phyloP scores from a whole-genome alignment of 2,888 invertebrate genomes.

The Diarsia rubi region DNA sequence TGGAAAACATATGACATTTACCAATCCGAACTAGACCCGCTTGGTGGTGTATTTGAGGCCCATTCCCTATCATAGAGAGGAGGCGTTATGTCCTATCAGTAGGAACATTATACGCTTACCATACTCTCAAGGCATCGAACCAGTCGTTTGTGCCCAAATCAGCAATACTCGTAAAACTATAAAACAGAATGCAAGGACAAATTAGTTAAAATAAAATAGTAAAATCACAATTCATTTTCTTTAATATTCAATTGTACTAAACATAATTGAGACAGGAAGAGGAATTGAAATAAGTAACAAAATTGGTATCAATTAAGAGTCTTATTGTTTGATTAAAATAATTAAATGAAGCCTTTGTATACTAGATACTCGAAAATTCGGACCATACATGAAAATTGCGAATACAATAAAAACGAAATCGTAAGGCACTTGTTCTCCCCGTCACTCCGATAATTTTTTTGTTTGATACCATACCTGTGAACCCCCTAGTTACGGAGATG shows the following conservation, averaged over 20 bases:
- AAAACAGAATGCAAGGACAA: slow-evolving; percentile 3
- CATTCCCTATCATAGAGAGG: no score
- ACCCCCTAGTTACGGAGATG: no score
- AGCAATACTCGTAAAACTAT: no score
- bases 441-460: no score
- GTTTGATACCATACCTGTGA: no score
- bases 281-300: slow-evolving; percentile 28
- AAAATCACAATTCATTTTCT: slow-evolving; percentile 2
- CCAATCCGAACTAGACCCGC: no score
- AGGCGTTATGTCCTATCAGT: no score
- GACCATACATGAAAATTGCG: no score
- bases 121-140: background rate
- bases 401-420: no score
- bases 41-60: no score
- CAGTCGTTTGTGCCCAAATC: background rate
- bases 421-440: no score
- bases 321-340: slow-evolving; percentile 21
- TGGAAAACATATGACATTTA: no score
- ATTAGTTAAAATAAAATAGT: background rate
- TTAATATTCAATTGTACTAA: slow-evolving; percentile 33
- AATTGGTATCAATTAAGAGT: slow-evolving; percentile 44
- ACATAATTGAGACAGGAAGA: slow-evolving; percentile 33
- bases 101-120: background rate
- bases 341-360: slow-evolving; percentile 11
- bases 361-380: background rate